These are phyloP conservation scores for Darevskia nairensis DNA, from an alignment of 2,797 vertebrate genomes.

Conservation along the genomic window DNA sequence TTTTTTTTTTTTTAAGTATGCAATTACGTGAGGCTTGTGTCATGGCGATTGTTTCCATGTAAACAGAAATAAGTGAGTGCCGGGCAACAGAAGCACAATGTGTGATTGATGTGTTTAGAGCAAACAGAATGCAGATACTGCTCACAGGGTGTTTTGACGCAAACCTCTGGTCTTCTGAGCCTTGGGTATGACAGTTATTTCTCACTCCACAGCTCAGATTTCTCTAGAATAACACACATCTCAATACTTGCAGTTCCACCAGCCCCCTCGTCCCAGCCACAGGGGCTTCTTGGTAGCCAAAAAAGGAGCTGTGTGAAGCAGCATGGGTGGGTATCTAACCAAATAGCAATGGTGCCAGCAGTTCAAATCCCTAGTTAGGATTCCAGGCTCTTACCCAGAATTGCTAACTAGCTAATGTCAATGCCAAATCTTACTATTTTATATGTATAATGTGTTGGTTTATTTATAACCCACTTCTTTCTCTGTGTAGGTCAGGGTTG, in stretches of 20 bases:
- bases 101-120: background rate
- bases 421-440: background rate
- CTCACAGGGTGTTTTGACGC: background rate
- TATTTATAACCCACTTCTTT: background rate
- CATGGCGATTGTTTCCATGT: background rate
- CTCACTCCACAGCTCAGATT: background rate
- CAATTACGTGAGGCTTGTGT: conserved; percentile 7
- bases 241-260: background rate
- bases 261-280: background rate
- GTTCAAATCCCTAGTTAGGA: background rate
- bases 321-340: background rate
- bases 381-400: background rate
- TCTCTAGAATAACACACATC: background rate
- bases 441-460: too few species aligned
- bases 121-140: background rate
- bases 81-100: background rate
- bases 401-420: background rate
- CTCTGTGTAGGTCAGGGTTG: background rate
- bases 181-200: background rate
- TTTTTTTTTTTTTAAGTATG: background rate
- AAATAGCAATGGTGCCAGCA: background rate
- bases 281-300: background rate
- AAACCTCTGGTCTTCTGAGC: background rate
- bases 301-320: background rate
- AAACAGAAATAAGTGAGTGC: conserved; percentile 1